Conservation (phyloP, 2,113 vertebrate species). For the Thunnus maccoyii region DNA sequence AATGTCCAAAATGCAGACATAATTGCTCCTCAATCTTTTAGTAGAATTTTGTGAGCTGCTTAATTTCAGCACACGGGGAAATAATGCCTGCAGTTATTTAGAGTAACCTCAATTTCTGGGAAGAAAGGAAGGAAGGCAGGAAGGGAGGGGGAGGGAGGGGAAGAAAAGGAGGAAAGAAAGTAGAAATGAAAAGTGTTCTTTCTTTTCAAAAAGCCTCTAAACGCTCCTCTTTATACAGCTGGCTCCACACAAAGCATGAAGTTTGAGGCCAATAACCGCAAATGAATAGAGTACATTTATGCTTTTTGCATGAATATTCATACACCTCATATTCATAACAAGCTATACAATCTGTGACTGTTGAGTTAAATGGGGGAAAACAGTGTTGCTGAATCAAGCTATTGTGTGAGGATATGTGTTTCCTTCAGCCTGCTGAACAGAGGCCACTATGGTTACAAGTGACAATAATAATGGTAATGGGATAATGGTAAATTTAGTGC, state of each 20-base stretch:
- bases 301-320: slow-evolving; percentile 17
- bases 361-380: neutral
- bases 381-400: neutral
- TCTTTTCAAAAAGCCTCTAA: neutral
- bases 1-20: slow-evolving; percentile 47
- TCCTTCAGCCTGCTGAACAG: neutral
- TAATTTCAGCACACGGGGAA: slow-evolving; percentile 22
- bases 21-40: slow-evolving; percentile 47
- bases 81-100: slow-evolving; percentile 22
- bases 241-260: neutral
- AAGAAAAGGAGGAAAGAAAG: neutral
- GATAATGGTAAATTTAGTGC: neutral
- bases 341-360: neutral
- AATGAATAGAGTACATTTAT: slow-evolving; percentile 16
- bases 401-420: too few species aligned
- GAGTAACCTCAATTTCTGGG: slow-evolving; percentile 16
- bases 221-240: slow-evolving; percentile 17
- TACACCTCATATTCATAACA: neutral
- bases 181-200: neutral
- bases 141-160: too few species aligned
- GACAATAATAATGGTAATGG: too few species aligned
- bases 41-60: slow-evolving; percentile 17
- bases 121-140: neutral
- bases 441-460: neutral
- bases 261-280: neutral